phyloP scores from a whole-genome alignment of 37 sponge, comb jelly and placozoan species.

The Dysidea cf. avara region DNA sequence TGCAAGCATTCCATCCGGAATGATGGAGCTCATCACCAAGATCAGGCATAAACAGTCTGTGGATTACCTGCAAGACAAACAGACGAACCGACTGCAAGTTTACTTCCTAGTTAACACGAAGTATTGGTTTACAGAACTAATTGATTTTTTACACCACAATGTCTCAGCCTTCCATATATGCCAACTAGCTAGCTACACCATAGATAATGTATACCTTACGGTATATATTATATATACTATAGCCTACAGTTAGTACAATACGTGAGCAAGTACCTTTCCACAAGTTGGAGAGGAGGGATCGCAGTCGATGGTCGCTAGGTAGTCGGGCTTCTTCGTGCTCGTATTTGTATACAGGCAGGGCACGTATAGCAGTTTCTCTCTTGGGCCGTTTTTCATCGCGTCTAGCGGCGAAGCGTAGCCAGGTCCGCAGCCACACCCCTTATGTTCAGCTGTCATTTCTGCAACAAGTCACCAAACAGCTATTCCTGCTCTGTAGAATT shows the following conservation, averaged over 20 bases:
- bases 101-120: background rate
- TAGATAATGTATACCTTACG: too few species aligned
- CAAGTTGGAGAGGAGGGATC: constrained; percentile 43
- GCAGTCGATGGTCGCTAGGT: constrained; percentile 61
- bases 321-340: constrained; percentile 50
- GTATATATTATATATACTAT: too few species aligned
- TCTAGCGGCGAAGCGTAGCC: constrained; percentile 47
- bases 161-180: too few species aligned
- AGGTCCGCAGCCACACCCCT: constrained; percentile 26
- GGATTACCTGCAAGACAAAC: constrained; percentile 56
- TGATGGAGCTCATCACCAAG: constrained; percentile 87
- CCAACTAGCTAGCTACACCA: too few species aligned
- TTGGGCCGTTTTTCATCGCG: constrained; percentile 42
- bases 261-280: constrained; percentile 39
- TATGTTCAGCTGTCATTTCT: background rate
- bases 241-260: too few species aligned
- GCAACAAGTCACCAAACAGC: background rate
- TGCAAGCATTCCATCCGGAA: constrained; percentile 92
- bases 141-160: too few species aligned
- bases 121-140: too few species aligned
- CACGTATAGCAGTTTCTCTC: constrained; percentile 55
- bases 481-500: too few species aligned
- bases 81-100: too few species aligned
- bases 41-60: constrained; percentile 67
- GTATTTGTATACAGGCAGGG: constrained; percentile 51